Conservation (phyloP, 2,797 vertebrate genomes). For the Pseudochirops corinnae region DNA sequence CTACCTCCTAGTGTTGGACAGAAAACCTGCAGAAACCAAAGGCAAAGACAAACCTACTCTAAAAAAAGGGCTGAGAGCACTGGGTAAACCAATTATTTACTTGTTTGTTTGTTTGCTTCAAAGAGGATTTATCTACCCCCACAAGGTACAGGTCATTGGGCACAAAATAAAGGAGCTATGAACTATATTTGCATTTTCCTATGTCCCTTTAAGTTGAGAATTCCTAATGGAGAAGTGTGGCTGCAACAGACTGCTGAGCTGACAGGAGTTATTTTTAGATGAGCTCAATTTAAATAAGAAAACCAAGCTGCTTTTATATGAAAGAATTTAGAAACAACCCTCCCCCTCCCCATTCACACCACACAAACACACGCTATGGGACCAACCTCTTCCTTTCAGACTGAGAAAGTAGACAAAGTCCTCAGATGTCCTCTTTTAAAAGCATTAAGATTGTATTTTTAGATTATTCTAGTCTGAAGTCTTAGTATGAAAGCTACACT, state of each 20-base stretch:
- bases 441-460: neutral
- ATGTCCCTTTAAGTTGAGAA: slow-evolving; percentile 28
- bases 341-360: neutral
- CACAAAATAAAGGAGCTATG: neutral
- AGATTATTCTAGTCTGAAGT: neutral
- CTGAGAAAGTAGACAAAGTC: neutral
- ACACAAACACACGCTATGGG: neutral
- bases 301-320: slow-evolving; percentile 2
- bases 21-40: neutral
- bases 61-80: neutral
- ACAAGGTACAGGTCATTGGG: neutral
- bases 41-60: neutral
- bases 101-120: neutral
- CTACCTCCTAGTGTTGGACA: neutral
- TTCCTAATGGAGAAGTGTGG: neutral
- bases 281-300: slow-evolving; percentile 58
- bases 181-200: neutral
- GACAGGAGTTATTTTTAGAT: slow-evolving; percentile 63
- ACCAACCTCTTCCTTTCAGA: neutral
- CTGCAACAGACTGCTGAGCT: slow-evolving; percentile 13
- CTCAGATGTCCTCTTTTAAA: neutral
- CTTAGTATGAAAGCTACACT: neutral
- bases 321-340: slow-evolving; percentile 31
- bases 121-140: neutral
- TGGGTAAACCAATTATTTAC: neutral